Base-by-base conservation (phyloP, 2,888 invertebrate genomes). In the Monopis laevigella region DNA sequence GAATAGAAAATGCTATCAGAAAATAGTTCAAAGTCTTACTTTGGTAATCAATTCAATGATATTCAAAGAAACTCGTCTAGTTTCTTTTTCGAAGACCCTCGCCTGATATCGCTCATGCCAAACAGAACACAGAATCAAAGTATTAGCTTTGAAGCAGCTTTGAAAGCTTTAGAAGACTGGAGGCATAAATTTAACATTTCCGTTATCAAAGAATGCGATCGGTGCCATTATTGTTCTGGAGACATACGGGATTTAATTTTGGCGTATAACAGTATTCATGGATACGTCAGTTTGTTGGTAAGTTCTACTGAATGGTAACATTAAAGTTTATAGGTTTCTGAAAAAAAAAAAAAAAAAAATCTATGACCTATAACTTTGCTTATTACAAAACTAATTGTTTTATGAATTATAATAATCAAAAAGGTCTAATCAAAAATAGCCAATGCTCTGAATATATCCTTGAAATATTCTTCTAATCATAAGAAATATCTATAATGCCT, bases 231-330 rank as follows among this genome's bases (percentile, higher is more conserved):
- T 62, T 88, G 88, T 56, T 77, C 82, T 6, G 85, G 86, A 1
- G 74, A 78, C 41, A 74, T 87, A 42, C 68, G 83, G 42, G 83
- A 86, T 46, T 65, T 88, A 48, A 81, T 89, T 18, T 59, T 82
- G 2, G 80, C 80, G 0, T 93, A 93, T 63, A 84, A 86, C 43
- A 75, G 84, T 42, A 83, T 88, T 47, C 96, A 96, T 62, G 93
- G 93, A 43, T 93, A 93, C 65, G 84, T 92, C 48, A 90, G 93
- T 43, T 77, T 95, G 39, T 70, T 89, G 63, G 92, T 96, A 58
- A 83, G 84, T 69, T 39, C 4, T 19, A n/a, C n/a, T n/a, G n/a
- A n/a, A n/a, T n/a, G n/a, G n/a, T n/a, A n/a, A n/a, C n/a, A n/a
- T n/a, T n/a, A n/a, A n/a, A n/a, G n/a, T n/a, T n/a, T n/a, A n/a